A percentile compares a stretch with the other conserved stretches of the same genome.
These are phyloP conservation scores for Antitype chi DNA, from an alignment of 2,888 invertebrate genomes.

Conservation along the genomic window DNA sequence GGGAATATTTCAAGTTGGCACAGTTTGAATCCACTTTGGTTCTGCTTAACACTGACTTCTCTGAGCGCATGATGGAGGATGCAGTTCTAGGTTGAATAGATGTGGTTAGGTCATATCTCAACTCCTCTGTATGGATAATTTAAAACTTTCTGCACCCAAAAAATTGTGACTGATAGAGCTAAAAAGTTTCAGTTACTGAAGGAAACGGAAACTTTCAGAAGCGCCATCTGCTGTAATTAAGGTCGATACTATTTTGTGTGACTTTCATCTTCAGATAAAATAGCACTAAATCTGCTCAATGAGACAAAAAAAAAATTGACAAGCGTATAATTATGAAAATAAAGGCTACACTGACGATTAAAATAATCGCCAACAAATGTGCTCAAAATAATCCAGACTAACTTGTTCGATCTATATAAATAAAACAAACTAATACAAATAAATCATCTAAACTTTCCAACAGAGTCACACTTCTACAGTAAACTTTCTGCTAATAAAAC, in stretches of 20 bases:
- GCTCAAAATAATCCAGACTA: background rate
- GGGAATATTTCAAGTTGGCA: too few species aligned
- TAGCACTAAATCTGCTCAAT: background rate
- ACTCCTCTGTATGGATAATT: background rate
- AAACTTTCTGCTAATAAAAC: constrained; percentile 39
- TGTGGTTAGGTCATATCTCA: background rate
- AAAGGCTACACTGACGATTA: background rate
- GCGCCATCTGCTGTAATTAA: background rate
- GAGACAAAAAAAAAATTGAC: background rate
- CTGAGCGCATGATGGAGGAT: too few species aligned
- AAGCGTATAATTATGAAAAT: background rate
- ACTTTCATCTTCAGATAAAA: background rate
- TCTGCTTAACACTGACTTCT: too few species aligned
- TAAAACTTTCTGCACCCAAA: background rate
- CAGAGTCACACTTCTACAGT: constrained; percentile 9
- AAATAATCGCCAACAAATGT: background rate
- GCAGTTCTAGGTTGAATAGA: background rate
- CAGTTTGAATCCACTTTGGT: too few species aligned
- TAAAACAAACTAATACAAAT: constrained; percentile 25
- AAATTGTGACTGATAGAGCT: background rate
- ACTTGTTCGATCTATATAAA: background rate
- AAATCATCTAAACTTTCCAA: constrained; percentile 16
- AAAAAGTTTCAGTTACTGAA: background rate
- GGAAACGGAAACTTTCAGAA: too few species aligned
- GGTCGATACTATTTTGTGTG: too few species aligned